Evolutionary conservation across 2,888 invertebrate genomes (phyloP).

Genomic region (Athrips mouffetella): DNA sequence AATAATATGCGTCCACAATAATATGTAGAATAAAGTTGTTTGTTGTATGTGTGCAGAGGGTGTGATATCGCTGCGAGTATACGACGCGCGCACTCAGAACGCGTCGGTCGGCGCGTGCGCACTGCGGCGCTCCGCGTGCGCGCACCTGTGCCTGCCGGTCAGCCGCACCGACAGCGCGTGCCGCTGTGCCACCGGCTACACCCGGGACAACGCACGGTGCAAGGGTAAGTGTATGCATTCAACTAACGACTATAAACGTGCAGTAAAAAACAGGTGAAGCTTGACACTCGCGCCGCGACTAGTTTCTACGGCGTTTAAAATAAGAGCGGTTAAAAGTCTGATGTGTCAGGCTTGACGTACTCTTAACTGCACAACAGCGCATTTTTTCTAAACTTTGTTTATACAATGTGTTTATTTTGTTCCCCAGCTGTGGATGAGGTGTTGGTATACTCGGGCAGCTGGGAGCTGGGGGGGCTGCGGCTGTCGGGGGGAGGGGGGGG

Average conservation of each 20-base stretch:
- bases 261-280: no score
- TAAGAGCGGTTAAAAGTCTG: no score
- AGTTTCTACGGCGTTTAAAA: no score
- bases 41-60: no score
- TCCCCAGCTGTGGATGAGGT: conserved; percentile 81
- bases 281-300: no score
- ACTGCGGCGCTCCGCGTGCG: conserved; percentile 79
- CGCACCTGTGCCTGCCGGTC: conserved; percentile 86
- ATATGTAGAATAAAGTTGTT: no score
- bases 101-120: conserved; percentile 63
- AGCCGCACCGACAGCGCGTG: conserved; percentile 79
- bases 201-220: conserved; percentile 34
- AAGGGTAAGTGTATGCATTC: conserved; percentile 26
- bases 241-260: no score
- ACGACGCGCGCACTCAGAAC: conserved; percentile 81
- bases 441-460: conserved; percentile 85
- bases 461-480: conserved; percentile 85
- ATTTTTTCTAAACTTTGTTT: no score
- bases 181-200: conserved; percentile 85
- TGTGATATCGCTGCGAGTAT: conserved; percentile 83
- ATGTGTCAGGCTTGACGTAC: no score
- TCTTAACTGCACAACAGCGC: no score
- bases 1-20: no score
- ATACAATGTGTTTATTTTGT: neutral
- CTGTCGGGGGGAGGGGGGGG: conserved; percentile 54